A percentile compares a stretch with the other conserved stretches of the same genome.
Conservation (phyloP, 2,888 invertebrate genomes). For the Drosophila paramelanica region DNA sequence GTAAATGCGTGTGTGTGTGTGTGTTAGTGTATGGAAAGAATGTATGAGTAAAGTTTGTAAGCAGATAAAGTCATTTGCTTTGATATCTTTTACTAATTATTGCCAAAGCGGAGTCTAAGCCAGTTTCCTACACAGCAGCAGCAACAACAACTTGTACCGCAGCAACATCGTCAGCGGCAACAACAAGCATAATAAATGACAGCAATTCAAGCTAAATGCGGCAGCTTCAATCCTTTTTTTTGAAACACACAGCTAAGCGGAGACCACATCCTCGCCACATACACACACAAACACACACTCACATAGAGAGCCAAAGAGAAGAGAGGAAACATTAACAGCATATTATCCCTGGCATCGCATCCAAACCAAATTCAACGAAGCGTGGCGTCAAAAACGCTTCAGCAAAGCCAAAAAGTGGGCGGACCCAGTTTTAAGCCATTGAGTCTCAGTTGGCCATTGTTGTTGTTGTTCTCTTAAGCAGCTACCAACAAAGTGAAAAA, state of each 20-base stretch:
- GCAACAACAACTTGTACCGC: conserved; percentile 33
- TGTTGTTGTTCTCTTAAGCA: conserved; percentile 33
- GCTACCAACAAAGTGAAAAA: conserved; percentile 70
- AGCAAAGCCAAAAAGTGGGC: conserved; percentile 33
- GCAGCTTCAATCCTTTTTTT: conserved; percentile 72
- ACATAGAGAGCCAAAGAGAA: not conserved
- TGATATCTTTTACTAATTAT: conserved; percentile 80
- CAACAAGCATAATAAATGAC: conserved; percentile 75
- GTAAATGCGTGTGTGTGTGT: conserved; percentile 19
- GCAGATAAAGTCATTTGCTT: conserved; percentile 81
- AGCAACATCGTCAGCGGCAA: conserved; percentile 45
- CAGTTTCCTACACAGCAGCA: conserved; percentile 53
- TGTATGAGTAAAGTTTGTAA: conserved; percentile 66
- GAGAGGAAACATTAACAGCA: conserved; percentile 74
- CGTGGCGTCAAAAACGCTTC: conserved; percentile 55
- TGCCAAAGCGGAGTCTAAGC: conserved; percentile 74
- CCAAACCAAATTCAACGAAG: conserved; percentile 75
- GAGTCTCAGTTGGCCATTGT: conserved; percentile 27
- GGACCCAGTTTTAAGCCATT: conserved; percentile 30
- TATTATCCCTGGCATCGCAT: conserved; percentile 70
- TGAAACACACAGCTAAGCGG: conserved; percentile 15
- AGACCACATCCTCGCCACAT: conserved; percentile 38
- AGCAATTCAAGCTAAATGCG: conserved; percentile 78
- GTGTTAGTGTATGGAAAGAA: conserved; percentile 35
- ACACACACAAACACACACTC: conserved; percentile 16